Evolutionary conservation across 2,797 vertebrate species (phyloP), one percentile per base, ranked within the genome.

Genomic region (Enteromius viviparus): DNA sequence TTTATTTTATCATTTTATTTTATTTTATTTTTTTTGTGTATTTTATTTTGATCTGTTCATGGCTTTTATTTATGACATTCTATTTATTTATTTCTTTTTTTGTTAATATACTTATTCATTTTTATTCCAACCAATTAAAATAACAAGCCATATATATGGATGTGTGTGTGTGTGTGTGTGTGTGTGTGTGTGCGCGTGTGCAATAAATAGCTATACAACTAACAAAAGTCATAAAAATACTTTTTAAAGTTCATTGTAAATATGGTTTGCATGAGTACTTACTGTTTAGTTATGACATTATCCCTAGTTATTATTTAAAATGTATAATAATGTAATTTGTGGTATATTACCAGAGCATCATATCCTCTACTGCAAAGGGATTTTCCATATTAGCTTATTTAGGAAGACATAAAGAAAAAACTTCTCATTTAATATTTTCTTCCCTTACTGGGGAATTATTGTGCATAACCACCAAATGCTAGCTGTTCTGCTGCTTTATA

Each of bases 401-500:
- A 62, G 21, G 37, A 15, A 62, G 40, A 45, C 21, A 9, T 2
- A 1, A 1, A 49, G 9, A 51, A 68, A 65, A 69, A 23, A 26
- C 21, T 7, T 64, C 69, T 64, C 10, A 3, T 80, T 74, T 74
- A 26, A 65, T 64, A 72, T 34, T 26, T 42, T 19, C 14, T 82
- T 51, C 60, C 14, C 45, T 51, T 78, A 45, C 47, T 42, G 60
- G 34, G 71, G 47, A 32, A 37, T 62, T 81, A 60, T 81, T 74
- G 19, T 81, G 14, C 49, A 12, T 64, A 60, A 81, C 79, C 69
- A 72, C 55, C 26, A 15, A 64, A 74, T 37, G 37, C 51, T 71
- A 62, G 79, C 55, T 32, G 21, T 64, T 72, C 21, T 47, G 15
- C 37, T 62, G 15, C 17, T 77, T 79, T 74, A 42, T 58, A 82